Base-by-base conservation (phyloP, 1,140 invertebrate species). In the Drosophila nannoptera region DNA sequence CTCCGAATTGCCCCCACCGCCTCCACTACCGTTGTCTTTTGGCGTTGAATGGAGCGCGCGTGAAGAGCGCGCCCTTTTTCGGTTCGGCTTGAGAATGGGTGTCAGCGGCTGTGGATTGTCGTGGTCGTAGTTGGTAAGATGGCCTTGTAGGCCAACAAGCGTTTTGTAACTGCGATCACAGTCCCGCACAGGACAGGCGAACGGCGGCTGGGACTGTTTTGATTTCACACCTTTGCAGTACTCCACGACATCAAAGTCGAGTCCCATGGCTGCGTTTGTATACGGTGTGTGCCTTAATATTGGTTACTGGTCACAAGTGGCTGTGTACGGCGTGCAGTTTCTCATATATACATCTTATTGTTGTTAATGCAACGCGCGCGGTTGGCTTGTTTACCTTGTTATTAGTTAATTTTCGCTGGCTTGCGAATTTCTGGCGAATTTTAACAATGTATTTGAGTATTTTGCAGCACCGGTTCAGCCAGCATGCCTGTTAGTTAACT, bases 141-240 rank as follows among this genome's bases (percentile, higher is more conserved):
- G 96, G 89, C 95, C 96, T 86, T 96, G 95, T 71, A 97, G 92
- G 0, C 96, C 96, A 87, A 93, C 94, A 61, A 95, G 93, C 70
- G 94, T 96, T 90, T 96, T 96, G 89, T 97, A 97, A 16, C 94
- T 93, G 90, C 94, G 95, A 46, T 94, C 94, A 90, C 96, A 97
- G 67, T 94, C 94, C 77, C 94, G 92, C 42, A 96, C 91, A 8
- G 96, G 96, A 86, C 96, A 97, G 75, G 94, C 92, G 90, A 96
- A 97, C 35, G 96, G 96, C 65, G 95, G 95, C 54, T 77, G 72
- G 60, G 95, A 91, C 86, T 93, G 95, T 64, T 95, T 93, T 71
- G 93, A 93, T 69, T 94, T 92, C 66, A 96, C 91, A 90, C 96
- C 95, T 78, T 95, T 93, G 87, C 94, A 95, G 90, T 95, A 96